Conservation (phyloP, 2,888 invertebrate genomes). For the Heliconius charithonia region DNA sequence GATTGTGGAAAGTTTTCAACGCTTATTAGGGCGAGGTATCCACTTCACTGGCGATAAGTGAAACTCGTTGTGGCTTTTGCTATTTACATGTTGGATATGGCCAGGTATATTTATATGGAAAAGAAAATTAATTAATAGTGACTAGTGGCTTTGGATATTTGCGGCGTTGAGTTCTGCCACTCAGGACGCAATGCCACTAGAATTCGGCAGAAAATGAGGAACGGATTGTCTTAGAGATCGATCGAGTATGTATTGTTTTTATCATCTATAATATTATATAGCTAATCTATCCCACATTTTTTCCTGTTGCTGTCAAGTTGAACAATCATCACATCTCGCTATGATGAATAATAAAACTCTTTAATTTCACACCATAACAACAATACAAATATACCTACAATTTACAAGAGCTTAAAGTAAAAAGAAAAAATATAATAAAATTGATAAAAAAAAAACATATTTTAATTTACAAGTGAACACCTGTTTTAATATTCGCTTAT, state of each 20-base stretch:
- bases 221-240: too few species aligned
- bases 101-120: neutral
- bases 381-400: too few species aligned
- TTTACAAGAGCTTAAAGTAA: too few species aligned
- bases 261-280: neutral
- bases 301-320: neutral
- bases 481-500: too few species aligned
- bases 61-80: constrained; percentile 32
- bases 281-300: neutral
- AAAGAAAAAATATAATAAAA: too few species aligned
- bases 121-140: constrained; percentile 1
- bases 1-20: constrained; percentile 34
- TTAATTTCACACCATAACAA: too few species aligned
- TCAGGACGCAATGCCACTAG: too few species aligned
- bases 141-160: neutral
- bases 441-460: too few species aligned
- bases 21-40: constrained; percentile 29
- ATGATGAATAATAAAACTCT: too few species aligned
- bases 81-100: constrained; percentile 10
- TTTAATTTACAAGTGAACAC: too few species aligned
- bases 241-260: too few species aligned
- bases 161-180: neutral
- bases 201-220: too few species aligned
- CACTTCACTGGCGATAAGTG: constrained; percentile 20
- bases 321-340: neutral